A percentile compares a stretch with the other conserved stretches of the same genome.
Evolutionary conservation across 30 jellyfish, hydroid and myxozoan genomes (phyloP).

Genomic region (Chrysaora quinquecirrha): DNA sequence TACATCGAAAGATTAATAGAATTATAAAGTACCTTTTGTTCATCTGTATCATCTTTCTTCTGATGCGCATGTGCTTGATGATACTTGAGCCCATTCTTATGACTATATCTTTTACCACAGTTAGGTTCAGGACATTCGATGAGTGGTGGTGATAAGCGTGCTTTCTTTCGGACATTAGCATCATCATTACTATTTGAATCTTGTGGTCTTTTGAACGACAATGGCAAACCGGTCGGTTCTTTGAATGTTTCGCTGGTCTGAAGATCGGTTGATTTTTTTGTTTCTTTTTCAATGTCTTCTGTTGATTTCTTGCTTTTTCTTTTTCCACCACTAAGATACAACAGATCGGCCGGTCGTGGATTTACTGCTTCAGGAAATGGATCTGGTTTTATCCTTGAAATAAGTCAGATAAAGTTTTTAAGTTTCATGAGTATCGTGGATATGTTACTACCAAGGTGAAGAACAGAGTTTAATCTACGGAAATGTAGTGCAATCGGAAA

Average conservation of each 20-base stretch:
- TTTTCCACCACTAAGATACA: constrained; percentile 43
- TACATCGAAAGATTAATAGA: too few relatives aligned
- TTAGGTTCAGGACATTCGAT: constrained; percentile 96
- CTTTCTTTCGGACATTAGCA: constrained; percentile 35
- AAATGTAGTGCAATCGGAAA: too few relatives aligned
- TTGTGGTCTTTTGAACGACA: constrained; percentile 51
- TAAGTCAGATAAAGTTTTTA: too few relatives aligned
- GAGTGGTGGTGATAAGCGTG: constrained; percentile 70
- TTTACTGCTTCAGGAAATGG: constrained; percentile 64
- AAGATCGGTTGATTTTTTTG: constrained; percentile 33
- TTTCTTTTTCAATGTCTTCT: constrained; percentile 42
- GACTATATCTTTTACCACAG: constrained; percentile 80
- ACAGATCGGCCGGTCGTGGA: constrained; percentile 59
- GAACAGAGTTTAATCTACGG: too few relatives aligned
- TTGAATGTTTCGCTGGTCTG: constrained; percentile 52
- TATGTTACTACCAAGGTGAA: too few relatives aligned
- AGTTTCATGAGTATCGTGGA: too few relatives aligned
- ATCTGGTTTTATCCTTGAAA: constrained; percentile 60
- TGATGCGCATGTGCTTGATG: constrained; percentile 89
- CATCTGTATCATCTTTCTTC: constrained; percentile 37
- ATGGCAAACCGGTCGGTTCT: constrained; percentile 71
- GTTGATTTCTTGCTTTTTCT: constrained; percentile 49
- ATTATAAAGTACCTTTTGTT: too few relatives aligned
- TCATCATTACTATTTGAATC: constrained; percentile 42
- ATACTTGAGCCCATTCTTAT: constrained; percentile 85